Evolutionary conservation across 2,797 vertebrate species (phyloP).

Genomic region (Melanotaenia parkinsoni): DNA sequence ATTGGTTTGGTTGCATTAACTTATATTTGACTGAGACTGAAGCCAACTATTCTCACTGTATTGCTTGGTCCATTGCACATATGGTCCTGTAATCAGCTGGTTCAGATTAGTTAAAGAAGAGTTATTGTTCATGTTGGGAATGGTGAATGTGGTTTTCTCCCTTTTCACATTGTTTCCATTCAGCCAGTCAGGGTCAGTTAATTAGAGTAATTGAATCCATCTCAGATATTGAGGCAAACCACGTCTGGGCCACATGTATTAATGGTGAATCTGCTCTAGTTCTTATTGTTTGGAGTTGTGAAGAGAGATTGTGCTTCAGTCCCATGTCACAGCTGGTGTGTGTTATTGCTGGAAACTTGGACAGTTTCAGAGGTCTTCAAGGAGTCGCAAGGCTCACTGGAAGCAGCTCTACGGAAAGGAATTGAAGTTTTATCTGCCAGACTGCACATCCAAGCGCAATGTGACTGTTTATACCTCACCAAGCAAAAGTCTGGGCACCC

Average conservation of each 20-base stretch:
- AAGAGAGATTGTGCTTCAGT: constrained; percentile 70
- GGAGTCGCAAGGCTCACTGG: constrained; percentile 70
- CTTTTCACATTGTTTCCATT: constrained; percentile 62
- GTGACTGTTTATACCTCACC: constrained; percentile 1
- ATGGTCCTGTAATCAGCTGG: constrained; percentile 31
- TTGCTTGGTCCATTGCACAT: constrained; percentile 38
- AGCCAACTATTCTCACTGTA: constrained; percentile 37
- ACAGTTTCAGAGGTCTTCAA: constrained; percentile 78
- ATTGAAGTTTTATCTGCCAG: constrained; percentile 33
- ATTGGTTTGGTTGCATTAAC: constrained; percentile 16
- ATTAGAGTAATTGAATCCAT: constrained; percentile 67
- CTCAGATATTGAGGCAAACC: constrained; percentile 56
- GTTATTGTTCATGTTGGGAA: constrained; percentile 39
- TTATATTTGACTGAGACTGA: constrained; percentile 68
- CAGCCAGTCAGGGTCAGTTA: constrained; percentile 50
- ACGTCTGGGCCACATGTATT: constrained; percentile 54
- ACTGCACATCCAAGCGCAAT: constrained; percentile 29
- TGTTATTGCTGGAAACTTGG: constrained; percentile 77
- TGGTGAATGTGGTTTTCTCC: constrained; percentile 49
- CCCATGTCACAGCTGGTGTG: constrained; percentile 74
- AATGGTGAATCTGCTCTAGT: constrained; percentile 52
- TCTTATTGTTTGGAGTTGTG: constrained; percentile 49
- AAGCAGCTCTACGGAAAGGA: constrained; percentile 68
- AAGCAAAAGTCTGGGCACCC: constrained; percentile 1
- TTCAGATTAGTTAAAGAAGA: constrained; percentile 30